Evolutionary conservation across 2,797 vertebrate species (phyloP), one percentile per base, ranked within the genome.

Genomic region (Hoplostethus atlanticus): DNA sequence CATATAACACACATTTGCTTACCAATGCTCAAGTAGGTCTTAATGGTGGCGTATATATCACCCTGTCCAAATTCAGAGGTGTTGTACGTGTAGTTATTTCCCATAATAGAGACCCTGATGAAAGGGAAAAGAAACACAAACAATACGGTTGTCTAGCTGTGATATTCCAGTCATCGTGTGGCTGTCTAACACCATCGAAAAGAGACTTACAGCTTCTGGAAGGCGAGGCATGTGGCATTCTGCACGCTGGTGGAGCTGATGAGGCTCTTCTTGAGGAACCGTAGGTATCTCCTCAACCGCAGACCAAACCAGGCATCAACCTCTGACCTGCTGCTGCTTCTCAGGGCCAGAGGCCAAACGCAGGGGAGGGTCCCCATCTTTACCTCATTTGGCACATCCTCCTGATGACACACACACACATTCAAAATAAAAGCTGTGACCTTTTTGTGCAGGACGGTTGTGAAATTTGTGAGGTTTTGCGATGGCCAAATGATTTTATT

Each of bases 321-420:
- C 21, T 93, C 86, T 10, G 66, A 55, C 55, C n/a, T 80, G 52
- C 21, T 76, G 6, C 66, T 72, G 73, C 84, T 89, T 42, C 59
- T 85, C 82, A 94, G 82, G 1, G 84, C 93, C 57, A 63, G 58
- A 51, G 81, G 59, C 93, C 92, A 94, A 17, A 93, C 68, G 55
- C 93, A 93, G 25, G 83, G 78, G 57, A 94, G 77, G 7, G 61
- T 91, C 57, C 38, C 46, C 48, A 8, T 77, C 78, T 75, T 92
- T 60, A 92, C 54, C 64, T 63, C 38, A 21, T 84, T 81, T n/a
- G 90, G 80, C 57, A 91, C 68, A 9, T 89, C 71, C 72, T 86
- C 84, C 93, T 93, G 65, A 48, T 28, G 9, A 6, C 28, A 62
- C 47, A 54, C 12, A 67, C 6, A 34, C 9, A 3, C 2, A 9